Conservation (phyloP, 2,797 vertebrate species). For the Furcifer pardalis region DNA sequence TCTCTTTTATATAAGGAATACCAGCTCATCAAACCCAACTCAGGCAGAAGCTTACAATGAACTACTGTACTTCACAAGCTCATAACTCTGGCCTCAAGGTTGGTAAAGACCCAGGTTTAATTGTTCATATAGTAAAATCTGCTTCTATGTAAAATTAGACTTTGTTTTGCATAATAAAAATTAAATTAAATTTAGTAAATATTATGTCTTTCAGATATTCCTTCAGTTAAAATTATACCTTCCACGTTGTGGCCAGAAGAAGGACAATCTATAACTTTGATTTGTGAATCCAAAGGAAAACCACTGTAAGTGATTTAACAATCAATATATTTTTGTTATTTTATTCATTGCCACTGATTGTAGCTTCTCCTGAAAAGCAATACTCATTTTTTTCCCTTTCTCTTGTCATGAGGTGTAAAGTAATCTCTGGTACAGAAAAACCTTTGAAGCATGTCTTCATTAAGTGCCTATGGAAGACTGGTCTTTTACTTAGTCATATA, state of each 20-base stretch:
- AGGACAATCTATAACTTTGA: constrained; percentile 96
- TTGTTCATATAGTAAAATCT: constrained; percentile 41
- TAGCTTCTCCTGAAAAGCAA: constrained; percentile 59
- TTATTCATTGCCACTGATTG: constrained; percentile 64
- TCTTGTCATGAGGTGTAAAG: constrained; percentile 61
- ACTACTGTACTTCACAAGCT: background rate
- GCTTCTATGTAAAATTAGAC: constrained; percentile 39
- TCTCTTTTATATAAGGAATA: background rate
- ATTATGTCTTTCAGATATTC: constrained; percentile 85
- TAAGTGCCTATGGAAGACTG: constrained; percentile 62
- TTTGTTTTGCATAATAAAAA: constrained; percentile 27
- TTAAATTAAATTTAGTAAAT: constrained; percentile 66
- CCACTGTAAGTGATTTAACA: constrained; percentile 90
- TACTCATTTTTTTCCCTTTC: constrained; percentile 39
- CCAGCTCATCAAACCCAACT: background rate
- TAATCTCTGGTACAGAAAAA: constrained; percentile 61
- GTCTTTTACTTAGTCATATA: constrained; percentile 66
- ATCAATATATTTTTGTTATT: constrained; percentile 63
- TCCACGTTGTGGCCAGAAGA: constrained; percentile 93
- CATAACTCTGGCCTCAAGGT: constrained; percentile 45
- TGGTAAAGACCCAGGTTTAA: constrained; percentile 44
- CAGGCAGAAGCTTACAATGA: background rate
- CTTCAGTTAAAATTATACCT: constrained; percentile 91
- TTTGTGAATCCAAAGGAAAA: constrained; percentile 97
- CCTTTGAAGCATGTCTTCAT: constrained; percentile 67